A percentile compares a stretch with the other conserved stretches of the same genome.
Evolutionary conservation across 2,113 vertebrate species (phyloP).

Genomic region (Aphyosemion australe): DNA sequence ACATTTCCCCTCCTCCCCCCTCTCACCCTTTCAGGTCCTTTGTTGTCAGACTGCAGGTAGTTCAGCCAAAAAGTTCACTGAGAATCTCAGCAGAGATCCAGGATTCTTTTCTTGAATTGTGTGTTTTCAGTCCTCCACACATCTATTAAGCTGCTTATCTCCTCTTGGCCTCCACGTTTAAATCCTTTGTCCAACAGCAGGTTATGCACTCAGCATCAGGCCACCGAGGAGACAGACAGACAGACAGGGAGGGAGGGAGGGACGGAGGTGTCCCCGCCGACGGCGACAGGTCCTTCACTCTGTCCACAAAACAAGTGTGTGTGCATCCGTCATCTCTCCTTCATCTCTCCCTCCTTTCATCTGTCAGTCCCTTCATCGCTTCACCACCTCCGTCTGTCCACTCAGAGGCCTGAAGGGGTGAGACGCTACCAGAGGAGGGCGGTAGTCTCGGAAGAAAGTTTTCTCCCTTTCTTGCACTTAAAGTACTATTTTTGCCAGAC

Average conservation of each 20-base stretch:
- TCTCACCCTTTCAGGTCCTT: constrained; percentile 23
- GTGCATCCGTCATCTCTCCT: constrained; percentile 21
- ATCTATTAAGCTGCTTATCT: constrained; percentile 13
- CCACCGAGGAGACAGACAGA: too few relatives aligned
- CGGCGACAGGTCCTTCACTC: constrained; percentile 21
- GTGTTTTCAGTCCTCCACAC: not conserved
- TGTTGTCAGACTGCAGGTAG: not conserved
- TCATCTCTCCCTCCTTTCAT: constrained; percentile 44
- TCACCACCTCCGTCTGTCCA: constrained; percentile 47
- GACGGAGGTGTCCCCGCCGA: constrained; percentile 12
- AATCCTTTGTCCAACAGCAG: constrained; percentile 24
- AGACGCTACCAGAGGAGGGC: constrained; percentile 40
- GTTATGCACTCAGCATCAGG: constrained; percentile 15
- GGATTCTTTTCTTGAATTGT: not conserved
- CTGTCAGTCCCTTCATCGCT: constrained; percentile 39
- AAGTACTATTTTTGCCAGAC: constrained; percentile 62
- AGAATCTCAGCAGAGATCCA: constrained; percentile 29
- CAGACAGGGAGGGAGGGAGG: constrained; percentile 22
- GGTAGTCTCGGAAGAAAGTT: constrained; percentile 56
- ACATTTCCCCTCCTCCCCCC: constrained; percentile 24
- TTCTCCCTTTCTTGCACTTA: constrained; percentile 47
- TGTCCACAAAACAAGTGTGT: not conserved
- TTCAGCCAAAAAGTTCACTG: constrained; percentile 4
- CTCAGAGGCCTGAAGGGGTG: constrained; percentile 34
- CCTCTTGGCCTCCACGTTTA: constrained; percentile 23